phyloP scores from a whole-genome alignment of 2,888 invertebrate species.

The Rugalucina vietnamica region DNA sequence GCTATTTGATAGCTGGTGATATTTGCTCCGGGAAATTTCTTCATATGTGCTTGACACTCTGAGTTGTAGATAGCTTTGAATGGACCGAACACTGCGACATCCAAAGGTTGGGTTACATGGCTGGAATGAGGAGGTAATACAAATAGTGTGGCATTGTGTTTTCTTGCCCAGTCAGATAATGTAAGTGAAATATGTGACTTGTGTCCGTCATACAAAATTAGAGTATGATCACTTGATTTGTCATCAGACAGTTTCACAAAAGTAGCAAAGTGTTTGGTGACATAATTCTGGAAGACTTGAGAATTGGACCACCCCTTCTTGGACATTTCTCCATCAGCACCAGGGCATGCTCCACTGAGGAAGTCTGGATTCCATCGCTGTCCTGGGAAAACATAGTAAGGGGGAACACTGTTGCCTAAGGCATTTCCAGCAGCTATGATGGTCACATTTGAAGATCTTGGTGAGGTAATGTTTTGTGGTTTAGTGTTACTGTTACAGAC shows the following conservation, averaged over 20 bases:
- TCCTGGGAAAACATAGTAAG: conserved; percentile 10
- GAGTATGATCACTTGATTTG: background rate
- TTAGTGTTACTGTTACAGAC: conserved; percentile 28
- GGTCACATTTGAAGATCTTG: conserved; percentile 35
- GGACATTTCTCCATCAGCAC: background rate
- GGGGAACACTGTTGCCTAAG: conserved; percentile 10
- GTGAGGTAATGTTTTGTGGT: conserved; percentile 30
- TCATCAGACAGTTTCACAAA: background rate
- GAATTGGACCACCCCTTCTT: conserved; percentile 16
- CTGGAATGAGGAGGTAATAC: conserved; percentile 4
- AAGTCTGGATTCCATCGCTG: background rate
- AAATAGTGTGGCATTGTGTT: background rate
- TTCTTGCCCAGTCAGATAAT: background rate
- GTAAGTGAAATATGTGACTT: background rate
- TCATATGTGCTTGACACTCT: conserved; percentile 43
- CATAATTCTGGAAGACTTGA: background rate
- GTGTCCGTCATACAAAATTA: background rate
- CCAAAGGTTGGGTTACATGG: conserved; percentile 52
- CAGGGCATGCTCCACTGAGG: background rate
- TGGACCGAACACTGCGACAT: conserved; percentile 54
- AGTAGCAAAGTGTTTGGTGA: background rate
- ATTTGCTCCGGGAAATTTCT: conserved; percentile 33
- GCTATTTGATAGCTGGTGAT: conserved; percentile 48
- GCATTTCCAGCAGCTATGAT: conserved; percentile 44
- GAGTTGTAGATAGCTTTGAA: conserved; percentile 46